Percentiles rank a stretch among this genome's conserved stretches.
Evolutionary conservation across 2,797 vertebrate genomes (phyloP).

Genomic region (Borostomias antarcticus): DNA sequence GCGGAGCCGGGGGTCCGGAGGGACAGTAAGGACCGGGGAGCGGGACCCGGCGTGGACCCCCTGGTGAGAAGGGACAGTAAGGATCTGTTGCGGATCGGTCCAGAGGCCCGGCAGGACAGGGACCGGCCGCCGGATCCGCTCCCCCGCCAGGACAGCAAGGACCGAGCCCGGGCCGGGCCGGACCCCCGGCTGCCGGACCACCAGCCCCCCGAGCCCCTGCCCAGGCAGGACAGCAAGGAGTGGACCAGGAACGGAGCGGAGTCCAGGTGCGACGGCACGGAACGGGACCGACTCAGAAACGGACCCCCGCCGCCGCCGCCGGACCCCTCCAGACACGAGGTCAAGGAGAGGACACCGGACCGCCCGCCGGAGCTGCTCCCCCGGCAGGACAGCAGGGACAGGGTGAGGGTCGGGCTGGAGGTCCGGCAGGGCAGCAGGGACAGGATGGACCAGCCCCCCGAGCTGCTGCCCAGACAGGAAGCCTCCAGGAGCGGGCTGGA

Average conservation of each 20-base stretch:
- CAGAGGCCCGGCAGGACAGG: neutral
- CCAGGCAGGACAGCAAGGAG: constrained; percentile 70
- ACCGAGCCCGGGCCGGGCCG: constrained; percentile 80
- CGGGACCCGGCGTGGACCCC: constrained; percentile 17
- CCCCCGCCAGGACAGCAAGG: constrained; percentile 89
- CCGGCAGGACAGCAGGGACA: constrained; percentile 71
- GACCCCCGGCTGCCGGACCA: constrained; percentile 64
- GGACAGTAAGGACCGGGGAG: constrained; percentile 75
- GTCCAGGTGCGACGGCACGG: constrained; percentile 63
- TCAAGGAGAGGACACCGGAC: constrained; percentile 60
- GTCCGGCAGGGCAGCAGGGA: constrained; percentile 63
- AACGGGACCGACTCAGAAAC: constrained; percentile 62
- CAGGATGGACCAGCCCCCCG: constrained; percentile 72
- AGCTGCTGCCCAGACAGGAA: constrained; percentile 81
- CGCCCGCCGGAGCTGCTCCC: constrained; percentile 50
- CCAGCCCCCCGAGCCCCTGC: constrained; percentile 65
- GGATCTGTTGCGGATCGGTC: neutral
- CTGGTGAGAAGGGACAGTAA: neutral
- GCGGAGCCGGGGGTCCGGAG: constrained; percentile 59
- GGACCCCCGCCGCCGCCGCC: too few species aligned
- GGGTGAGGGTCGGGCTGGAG: constrained; percentile 72
- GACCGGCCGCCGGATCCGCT: constrained; percentile 58
- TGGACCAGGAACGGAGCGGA: constrained; percentile 66
- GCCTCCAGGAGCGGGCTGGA: constrained; percentile 71
- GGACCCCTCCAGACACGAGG: constrained; percentile 66